Percentiles rank a stretch among this genome's conserved stretches.
Evolutionary conservation across 1,140 invertebrate species (phyloP).

Genomic region (Tetranychus urticae): DNA sequence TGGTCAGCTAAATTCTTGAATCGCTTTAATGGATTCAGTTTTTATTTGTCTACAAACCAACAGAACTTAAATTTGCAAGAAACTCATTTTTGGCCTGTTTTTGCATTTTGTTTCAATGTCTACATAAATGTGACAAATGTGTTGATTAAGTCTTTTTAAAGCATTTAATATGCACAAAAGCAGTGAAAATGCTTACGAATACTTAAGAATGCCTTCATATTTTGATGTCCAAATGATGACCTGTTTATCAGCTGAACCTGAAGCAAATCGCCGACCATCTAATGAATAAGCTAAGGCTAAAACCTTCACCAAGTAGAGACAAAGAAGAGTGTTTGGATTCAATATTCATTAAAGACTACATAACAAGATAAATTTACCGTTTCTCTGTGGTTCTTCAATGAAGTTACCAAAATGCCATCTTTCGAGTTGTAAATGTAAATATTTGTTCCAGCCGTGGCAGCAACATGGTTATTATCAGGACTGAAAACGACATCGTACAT

Average conservation of each 20-base stretch:
- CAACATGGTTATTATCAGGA: slow-evolving; percentile 74
- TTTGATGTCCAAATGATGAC: slow-evolving; percentile 96
- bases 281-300: slow-evolving; percentile 73
- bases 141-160: too few relatives aligned
- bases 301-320: slow-evolving; percentile 26
- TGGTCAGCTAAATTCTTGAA: too few relatives aligned
- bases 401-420: slow-evolving; percentile 69
- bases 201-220: slow-evolving; percentile 87
- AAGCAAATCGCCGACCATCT: slow-evolving; percentile 85
- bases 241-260: slow-evolving; percentile 83
- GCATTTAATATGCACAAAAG: too few relatives aligned
- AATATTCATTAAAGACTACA: background rate
- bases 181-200: slow-evolving; percentile 41
- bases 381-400: slow-evolving; percentile 84
- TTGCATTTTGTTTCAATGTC: background rate
- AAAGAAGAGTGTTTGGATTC: background rate
- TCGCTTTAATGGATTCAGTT: too few relatives aligned
- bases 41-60: background rate
- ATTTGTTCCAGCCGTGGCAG: slow-evolving; percentile 73
- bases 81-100: background rate
- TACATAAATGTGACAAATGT: background rate
- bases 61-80: background rate
- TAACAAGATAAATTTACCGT: slow-evolving; percentile 17
- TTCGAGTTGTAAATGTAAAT: slow-evolving; percentile 79
- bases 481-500: slow-evolving; percentile 58